These are phyloP conservation scores for Drosophila mettleri DNA, from an alignment of 2,888 invertebrate species.

Conservation along the genomic window DNA sequence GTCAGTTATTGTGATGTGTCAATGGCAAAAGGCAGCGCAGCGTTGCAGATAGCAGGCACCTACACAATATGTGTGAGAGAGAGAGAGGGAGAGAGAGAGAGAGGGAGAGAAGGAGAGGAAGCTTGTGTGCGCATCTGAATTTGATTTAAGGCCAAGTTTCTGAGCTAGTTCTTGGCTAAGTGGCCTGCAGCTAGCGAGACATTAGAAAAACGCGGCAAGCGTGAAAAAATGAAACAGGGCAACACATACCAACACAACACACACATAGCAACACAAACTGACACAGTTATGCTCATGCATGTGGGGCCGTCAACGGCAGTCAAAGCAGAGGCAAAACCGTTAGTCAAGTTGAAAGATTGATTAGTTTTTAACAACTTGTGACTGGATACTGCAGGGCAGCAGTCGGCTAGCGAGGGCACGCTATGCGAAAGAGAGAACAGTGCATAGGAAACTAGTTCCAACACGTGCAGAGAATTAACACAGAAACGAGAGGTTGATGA, in stretches of 20 bases:
- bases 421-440: not conserved
- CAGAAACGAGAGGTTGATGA: conserved; percentile 44
- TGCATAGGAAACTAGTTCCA: conserved; percentile 35
- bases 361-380: conserved; percentile 82
- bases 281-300: conserved; percentile 10
- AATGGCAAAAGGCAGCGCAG: conserved; percentile 62
- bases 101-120: not conserved
- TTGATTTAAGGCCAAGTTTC: conserved; percentile 74
- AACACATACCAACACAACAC: conserved; percentile 28
- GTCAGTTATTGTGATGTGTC: conserved; percentile 66
- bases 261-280: conserved; percentile 10
- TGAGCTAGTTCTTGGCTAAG: conserved; percentile 43
- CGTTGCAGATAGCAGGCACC: conserved; percentile 43
- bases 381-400: conserved; percentile 41
- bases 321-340: conserved; percentile 69
- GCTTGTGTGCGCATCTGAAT: conserved; percentile 50
- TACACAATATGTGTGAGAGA: not conserved
- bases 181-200: conserved; percentile 54
- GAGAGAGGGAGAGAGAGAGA: not conserved
- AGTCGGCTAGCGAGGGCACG: conserved; percentile 2
- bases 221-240: conserved; percentile 55
- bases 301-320: conserved; percentile 57
- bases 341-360: conserved; percentile 81
- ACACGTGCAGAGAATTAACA: conserved; percentile 73
- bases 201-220: conserved; percentile 61